phyloP scores from a whole-genome alignment of 2,113 vertebrate genomes.

The Oncorhynchus masou region DNA sequence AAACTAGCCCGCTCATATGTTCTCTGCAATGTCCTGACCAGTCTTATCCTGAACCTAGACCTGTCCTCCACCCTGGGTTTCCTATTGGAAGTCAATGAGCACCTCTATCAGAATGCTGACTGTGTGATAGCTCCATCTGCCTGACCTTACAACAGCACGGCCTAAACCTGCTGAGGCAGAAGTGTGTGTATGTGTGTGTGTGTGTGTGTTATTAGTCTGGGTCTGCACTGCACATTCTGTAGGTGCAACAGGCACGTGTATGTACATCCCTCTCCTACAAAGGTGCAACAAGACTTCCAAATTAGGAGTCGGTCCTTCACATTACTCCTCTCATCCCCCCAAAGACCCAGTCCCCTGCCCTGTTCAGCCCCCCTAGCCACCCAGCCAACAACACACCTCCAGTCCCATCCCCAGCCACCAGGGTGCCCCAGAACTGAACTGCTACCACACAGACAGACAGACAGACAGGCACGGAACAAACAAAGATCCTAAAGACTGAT shows the following conservation, averaged over 20 bases:
- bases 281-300: neutral
- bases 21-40: constrained; percentile 12
- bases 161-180: constrained; percentile 27
- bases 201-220: neutral
- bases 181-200: constrained; percentile 4
- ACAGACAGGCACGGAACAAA: constrained; percentile 26
- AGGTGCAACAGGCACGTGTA: neutral
- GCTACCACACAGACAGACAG: constrained; percentile 29
- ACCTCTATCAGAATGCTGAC: constrained; percentile 23
- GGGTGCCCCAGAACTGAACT: constrained; percentile 34
- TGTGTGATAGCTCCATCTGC: constrained; percentile 48
- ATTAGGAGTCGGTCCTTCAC: neutral
- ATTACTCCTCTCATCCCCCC: constrained; percentile 6
- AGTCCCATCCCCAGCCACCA: constrained; percentile 32
- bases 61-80: constrained; percentile 2
- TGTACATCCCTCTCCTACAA: constrained; percentile 34
- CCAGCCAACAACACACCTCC: neutral
- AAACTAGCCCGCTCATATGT: neutral
- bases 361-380: neutral
- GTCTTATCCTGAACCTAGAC: constrained; percentile 11
- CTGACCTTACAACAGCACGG: constrained; percentile 42
- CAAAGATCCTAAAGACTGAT: constrained; percentile 32
- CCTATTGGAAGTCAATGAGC: constrained; percentile 25
- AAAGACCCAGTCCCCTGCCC: constrained; percentile 25
- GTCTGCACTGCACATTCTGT: constrained; percentile 9